A percentile compares a stretch with the other conserved stretches of the same genome.
phyloP scores from a whole-genome alignment of 2,888 invertebrate genomes.

The Trachelus iudaicus region DNA sequence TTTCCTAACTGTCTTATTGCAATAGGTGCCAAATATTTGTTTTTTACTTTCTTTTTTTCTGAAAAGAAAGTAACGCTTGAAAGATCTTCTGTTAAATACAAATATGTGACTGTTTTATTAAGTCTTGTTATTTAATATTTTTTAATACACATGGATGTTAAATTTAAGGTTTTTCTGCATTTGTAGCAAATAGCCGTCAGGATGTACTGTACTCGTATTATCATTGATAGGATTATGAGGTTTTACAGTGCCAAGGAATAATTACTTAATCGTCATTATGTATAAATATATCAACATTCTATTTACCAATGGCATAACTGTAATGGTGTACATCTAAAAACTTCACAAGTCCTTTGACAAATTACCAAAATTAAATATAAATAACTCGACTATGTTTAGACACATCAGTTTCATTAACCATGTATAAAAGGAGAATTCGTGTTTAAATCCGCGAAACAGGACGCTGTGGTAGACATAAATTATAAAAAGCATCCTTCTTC shows the following conservation, averaged over 20 bases:
- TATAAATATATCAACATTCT: not conserved
- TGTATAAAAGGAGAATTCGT: not conserved
- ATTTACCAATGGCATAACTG: not conserved
- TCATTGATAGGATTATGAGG: not conserved
- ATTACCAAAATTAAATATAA: not conserved
- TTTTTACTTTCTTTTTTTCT: not conserved
- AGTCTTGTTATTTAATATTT: not conserved
- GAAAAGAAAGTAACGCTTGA: not conserved
- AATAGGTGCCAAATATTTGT: not conserved
- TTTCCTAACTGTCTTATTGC: not conserved
- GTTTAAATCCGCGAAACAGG: constrained; percentile 59
- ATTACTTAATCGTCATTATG: not conserved
- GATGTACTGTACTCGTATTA: not conserved
- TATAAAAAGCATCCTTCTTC: constrained; percentile 95
- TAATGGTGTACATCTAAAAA: not conserved
- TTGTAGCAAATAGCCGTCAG: not conserved
- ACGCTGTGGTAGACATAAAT: constrained; percentile 91
- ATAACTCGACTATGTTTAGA: not conserved
- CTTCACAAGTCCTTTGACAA: not conserved
- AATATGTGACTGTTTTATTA: not conserved
- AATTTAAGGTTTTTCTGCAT: not conserved
- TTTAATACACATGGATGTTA: not conserved
- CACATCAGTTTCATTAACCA: not conserved
- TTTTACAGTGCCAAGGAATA: not conserved
- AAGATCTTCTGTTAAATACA: not conserved